Evolutionary conservation across 1,140 invertebrate genomes (phyloP), one percentile per base, ranked within the genome.

Genomic region (Nephila pilipes): DNA sequence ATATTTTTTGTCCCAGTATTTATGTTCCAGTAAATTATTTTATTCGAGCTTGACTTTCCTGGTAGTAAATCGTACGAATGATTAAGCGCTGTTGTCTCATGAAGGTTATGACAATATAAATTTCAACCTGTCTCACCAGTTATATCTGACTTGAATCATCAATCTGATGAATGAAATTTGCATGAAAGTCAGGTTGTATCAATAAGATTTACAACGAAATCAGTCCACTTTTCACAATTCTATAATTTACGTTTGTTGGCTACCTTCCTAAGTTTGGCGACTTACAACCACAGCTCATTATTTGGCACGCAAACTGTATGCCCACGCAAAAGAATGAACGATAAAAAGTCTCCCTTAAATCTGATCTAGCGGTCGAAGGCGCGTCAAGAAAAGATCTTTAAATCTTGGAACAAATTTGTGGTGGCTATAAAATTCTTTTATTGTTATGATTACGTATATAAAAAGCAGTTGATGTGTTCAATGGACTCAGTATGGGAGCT

Each of bases 161-260:
- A 75, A 36, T 75, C 12, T 75, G 69, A 18, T 36, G 69, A 75
- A 75, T 32, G 25, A 36, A 32, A 75, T 75, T 75, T 75, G 69
- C 69, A 75, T 75, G 29, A 75, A 18, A 75, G 69, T 75, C 63
- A 75, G 29, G 69, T 75, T 32, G 69, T 75, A 75, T 75, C 69
- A 75, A 36, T 36, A 75, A 75, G 69, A 75, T 75, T 75, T 75
- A 75, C 69, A 32, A 5, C 16, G 1, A 75, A 32, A 20, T 75
- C 29, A 32, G 14, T 29, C 69, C 69, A 75, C 18, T 75, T 75
- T 36, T 14, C 69, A 75, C 16, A 75, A 75, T 75, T 75, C 63
- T 75, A 29, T 75, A 75, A 75, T 75, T 75, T 75, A 75, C 69
- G 29, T 75, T 32, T 75, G 14, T 29, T 75, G 69, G 69, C 69